These are phyloP conservation scores for Paragorgia papillata DNA, from an alignment of 92 coral and sea anemone genomes.

Conservation along the genomic window DNA sequence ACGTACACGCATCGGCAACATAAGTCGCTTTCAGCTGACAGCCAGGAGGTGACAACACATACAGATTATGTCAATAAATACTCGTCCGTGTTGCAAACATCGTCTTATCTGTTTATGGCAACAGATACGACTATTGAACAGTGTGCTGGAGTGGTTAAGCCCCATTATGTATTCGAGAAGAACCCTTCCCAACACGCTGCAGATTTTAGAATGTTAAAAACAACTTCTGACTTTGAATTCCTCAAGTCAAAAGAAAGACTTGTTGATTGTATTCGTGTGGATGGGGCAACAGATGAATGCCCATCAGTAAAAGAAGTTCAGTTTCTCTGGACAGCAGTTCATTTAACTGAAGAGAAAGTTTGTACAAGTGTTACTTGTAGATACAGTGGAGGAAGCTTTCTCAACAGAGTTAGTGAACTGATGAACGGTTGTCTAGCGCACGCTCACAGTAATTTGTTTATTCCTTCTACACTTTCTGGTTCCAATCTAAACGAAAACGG, in stretches of 20 bases:
- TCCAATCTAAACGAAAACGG: conserved; percentile 49
- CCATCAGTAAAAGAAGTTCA: conserved; percentile 45
- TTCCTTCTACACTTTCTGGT: conserved; percentile 61
- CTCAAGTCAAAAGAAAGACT: conserved; percentile 24
- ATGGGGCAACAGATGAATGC: conserved; percentile 47
- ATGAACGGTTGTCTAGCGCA: conserved; percentile 48
- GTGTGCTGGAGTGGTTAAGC: conserved; percentile 48
- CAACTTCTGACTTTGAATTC: conserved; percentile 37
- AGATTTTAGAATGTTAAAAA: conserved; percentile 45
- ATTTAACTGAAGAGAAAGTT: conserved; percentile 44
- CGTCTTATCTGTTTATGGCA: conserved; percentile 38
- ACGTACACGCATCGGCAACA: conserved; percentile 35
- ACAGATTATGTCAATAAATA: conserved; percentile 45
- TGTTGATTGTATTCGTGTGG: conserved; percentile 48
- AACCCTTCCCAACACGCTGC: conserved; percentile 49
- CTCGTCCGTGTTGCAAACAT: conserved; percentile 32
- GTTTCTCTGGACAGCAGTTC: conserved; percentile 48
- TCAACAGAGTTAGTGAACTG: conserved; percentile 47
- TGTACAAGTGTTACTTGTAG: conserved; percentile 33
- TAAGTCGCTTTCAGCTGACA: conserved; percentile 26
- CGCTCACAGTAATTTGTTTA: conserved; percentile 47
- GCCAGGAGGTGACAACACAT: conserved; percentile 38
- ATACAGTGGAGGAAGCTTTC: conserved; percentile 48
- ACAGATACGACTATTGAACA: conserved; percentile 46
- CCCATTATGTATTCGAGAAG: conserved; percentile 44